These are phyloP conservation scores for Sphaerodactylus townsendi DNA, from an alignment of 2,113 vertebrate genomes.

Conservation along the genomic window DNA sequence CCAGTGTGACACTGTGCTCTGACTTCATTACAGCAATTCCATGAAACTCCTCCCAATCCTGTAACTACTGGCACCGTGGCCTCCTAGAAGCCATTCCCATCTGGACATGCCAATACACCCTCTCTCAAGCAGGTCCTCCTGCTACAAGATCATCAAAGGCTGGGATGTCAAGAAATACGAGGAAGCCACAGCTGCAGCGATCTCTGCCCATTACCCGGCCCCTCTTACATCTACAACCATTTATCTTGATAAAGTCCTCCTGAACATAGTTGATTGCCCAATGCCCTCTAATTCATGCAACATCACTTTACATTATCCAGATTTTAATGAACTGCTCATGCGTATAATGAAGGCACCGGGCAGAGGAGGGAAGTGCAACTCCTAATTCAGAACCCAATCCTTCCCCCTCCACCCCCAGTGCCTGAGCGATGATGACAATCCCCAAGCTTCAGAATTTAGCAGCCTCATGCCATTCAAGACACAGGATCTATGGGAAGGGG, in stretches of 20 bases:
- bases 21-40: too few relatives aligned
- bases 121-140: too few relatives aligned
- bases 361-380: not conserved
- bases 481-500: not conserved
- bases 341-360: not conserved
- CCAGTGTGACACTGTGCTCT: too few relatives aligned
- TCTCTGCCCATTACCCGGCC: not conserved
- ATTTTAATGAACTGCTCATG: not conserved
- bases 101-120: too few relatives aligned
- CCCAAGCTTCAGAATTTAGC: not conserved
- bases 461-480: not conserved
- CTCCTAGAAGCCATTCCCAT: too few relatives aligned
- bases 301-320: not conserved
- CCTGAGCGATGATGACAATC: not conserved
- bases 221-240: not conserved
- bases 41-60: too few relatives aligned
- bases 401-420: not conserved
- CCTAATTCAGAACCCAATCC: not conserved
- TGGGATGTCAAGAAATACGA: not conserved
- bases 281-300: not conserved
- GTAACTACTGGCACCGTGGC: too few relatives aligned
- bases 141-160: not conserved
- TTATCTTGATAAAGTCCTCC: not conserved
- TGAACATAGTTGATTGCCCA: not conserved
- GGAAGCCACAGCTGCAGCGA: not conserved